phyloP scores from a whole-genome alignment of 2,113 vertebrate species.

The Rhadina sibilatrix region DNA sequence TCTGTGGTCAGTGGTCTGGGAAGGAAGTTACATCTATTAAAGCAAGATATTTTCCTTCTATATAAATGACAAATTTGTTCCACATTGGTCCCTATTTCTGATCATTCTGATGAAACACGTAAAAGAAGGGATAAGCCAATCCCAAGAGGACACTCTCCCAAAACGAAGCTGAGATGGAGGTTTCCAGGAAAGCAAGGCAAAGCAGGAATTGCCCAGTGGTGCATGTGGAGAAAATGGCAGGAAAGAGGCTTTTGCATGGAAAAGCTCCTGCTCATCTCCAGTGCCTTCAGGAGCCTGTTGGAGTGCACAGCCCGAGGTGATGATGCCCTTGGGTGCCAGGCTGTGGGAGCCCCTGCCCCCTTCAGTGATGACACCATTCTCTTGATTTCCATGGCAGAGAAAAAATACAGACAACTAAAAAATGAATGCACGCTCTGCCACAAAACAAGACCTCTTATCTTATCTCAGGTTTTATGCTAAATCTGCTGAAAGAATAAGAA shows the following conservation, averaged over 20 bases:
- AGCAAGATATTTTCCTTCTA: not conserved
- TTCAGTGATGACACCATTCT: fast-evolving
- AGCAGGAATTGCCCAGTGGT: not conserved
- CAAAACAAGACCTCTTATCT: conserved; percentile 1
- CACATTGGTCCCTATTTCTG: not conserved
- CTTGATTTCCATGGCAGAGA: not conserved
- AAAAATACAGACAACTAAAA: not conserved
- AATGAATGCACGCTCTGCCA: not conserved
- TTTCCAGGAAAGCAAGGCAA: not conserved
- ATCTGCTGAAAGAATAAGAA: not conserved
- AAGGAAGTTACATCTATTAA: not conserved
- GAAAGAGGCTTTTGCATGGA: not conserved
- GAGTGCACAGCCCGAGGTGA: fast-evolving
- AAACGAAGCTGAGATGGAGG: not conserved
- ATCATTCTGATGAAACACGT: not conserved
- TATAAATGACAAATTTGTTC: not conserved
- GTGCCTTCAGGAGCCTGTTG: not conserved
- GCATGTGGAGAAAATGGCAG: not conserved
- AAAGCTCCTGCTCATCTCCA: not conserved
- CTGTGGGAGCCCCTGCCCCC: not conserved
- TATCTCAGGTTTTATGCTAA: not conserved
- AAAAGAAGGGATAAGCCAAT: not conserved
- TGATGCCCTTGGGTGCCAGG: not conserved
- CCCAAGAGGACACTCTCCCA: not conserved
- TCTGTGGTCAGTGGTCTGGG: no score